Conservation (phyloP, 2,888 invertebrate genomes). For the Crepidodera aurea region DNA sequence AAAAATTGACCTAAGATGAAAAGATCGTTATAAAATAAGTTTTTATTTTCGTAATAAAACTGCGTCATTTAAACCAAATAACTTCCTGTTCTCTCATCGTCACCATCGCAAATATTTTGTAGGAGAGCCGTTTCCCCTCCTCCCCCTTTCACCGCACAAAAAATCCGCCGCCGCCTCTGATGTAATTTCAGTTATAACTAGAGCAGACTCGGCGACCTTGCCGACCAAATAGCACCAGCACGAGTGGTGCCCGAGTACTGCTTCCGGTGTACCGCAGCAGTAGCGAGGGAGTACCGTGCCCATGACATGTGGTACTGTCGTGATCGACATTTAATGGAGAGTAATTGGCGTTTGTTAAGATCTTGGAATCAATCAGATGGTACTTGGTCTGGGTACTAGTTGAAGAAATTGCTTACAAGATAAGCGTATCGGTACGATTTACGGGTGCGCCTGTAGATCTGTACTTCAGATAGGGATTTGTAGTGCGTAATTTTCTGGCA, state of each 20-base stretch:
- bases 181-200: slow-evolving; percentile 38
- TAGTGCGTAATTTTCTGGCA: no score
- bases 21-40: no score
- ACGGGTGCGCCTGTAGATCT: no score
- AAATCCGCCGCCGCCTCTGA: slow-evolving; percentile 34
- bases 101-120: background rate
- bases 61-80: no score
- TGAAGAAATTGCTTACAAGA: background rate
- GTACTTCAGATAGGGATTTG: no score
- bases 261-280: slow-evolving; percentile 39
- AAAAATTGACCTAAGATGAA: no score
- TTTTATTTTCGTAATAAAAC: background rate
- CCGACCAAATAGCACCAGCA: slow-evolving; percentile 23
- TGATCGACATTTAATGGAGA: slow-evolving; percentile 25
- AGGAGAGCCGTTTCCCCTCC: background rate
- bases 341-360: slow-evolving; percentile 18
- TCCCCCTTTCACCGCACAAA: background rate
- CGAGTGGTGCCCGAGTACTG: slow-evolving; percentile 26
- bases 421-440: no score
- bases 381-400: background rate
- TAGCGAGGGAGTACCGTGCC: slow-evolving; percentile 30
- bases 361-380: background rate
- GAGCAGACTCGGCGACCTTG: slow-evolving; percentile 46
- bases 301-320: slow-evolving; percentile 30
- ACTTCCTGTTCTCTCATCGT: background rate